phyloP scores from a whole-genome alignment of 2,888 invertebrate genomes.

The Pseudolycoriella hygida region DNA sequence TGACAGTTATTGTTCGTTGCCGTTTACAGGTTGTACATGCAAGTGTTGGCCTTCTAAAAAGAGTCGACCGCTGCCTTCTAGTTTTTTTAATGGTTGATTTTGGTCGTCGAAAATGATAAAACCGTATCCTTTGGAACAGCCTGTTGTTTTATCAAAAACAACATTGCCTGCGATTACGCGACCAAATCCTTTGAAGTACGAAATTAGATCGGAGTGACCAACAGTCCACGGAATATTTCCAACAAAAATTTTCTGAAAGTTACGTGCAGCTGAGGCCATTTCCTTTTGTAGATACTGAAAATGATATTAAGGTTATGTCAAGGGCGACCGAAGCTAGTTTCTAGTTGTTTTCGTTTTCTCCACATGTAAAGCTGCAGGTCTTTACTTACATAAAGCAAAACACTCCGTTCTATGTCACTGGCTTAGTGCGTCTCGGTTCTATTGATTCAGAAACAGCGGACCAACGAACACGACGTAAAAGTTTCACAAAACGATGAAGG shows the following conservation, averaged over 20 bases:
- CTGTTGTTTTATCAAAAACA: slow-evolving; percentile 53
- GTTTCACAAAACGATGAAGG: too few species aligned
- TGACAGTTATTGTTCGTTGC: background rate
- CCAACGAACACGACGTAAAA: too few species aligned
- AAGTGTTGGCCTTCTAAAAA: background rate
- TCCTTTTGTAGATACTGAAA: too few species aligned
- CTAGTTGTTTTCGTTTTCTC: too few species aligned
- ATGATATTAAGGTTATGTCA: too few species aligned
- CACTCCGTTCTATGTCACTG: too few species aligned
- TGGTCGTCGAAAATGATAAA: slow-evolving; percentile 39
- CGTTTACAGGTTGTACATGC: background rate
- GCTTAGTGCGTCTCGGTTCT: too few species aligned
- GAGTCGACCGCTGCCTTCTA: background rate
- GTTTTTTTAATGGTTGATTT: background rate
- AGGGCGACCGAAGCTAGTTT: too few species aligned
- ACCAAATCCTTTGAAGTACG: slow-evolving; percentile 65
- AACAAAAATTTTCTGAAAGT: slow-evolving; percentile 36
- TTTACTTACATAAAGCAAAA: too few species aligned
- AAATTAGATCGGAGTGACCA: slow-evolving; percentile 46
- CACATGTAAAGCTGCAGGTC: too few species aligned
- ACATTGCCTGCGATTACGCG: slow-evolving; percentile 44
- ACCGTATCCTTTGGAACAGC: slow-evolving; percentile 59
- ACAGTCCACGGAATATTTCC: slow-evolving; percentile 71
- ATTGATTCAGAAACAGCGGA: too few species aligned
- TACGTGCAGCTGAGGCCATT: background rate